These are phyloP conservation scores for Stenoptilia bipunctidactyla DNA, from an alignment of 2,888 invertebrate genomes.

Conservation along the genomic window DNA sequence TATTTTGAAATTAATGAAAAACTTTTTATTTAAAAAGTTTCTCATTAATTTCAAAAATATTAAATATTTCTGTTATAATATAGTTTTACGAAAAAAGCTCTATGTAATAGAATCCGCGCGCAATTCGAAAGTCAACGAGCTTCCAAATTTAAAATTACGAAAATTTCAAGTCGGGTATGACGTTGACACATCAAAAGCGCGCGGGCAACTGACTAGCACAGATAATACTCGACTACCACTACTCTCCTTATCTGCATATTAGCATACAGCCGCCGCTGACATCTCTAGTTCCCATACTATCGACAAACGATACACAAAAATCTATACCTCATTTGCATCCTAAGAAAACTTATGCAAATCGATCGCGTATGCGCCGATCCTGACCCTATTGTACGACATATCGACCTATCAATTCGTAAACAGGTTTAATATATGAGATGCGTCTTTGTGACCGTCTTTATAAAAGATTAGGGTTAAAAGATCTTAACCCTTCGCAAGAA, in stretches of 20 bases:
- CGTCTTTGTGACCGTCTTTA: constrained; percentile 32
- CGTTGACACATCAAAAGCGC: constrained; percentile 53
- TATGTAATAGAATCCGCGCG: neutral
- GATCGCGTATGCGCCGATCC: constrained; percentile 30
- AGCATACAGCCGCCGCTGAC: constrained; percentile 41
- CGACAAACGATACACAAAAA: constrained; percentile 29
- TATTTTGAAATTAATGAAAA: no score
- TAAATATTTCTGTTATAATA: no score
- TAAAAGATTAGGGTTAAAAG: constrained; percentile 51
- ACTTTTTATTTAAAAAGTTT: no score
- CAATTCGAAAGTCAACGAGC: constrained; percentile 5
- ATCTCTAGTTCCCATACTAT: constrained; percentile 43
- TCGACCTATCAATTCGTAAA: constrained; percentile 62
- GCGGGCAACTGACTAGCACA: constrained; percentile 55
- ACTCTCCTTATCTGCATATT: constrained; percentile 55
- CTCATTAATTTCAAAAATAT: no score
- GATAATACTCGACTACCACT: constrained; percentile 45
- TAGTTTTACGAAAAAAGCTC: no score
- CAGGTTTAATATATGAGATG: constrained; percentile 58
- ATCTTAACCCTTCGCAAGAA: constrained; percentile 33
- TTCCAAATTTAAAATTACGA: neutral
- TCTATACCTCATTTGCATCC: constrained; percentile 55
- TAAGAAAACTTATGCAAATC: constrained; percentile 65
- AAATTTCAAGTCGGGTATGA: constrained; percentile 18
- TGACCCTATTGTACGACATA: constrained; percentile 38